A percentile compares a stretch with the other conserved stretches of the same genome.
Evolutionary conservation across 35 echinoderm and acorn worm species (phyloP).

Genomic region (Lytechinus pictus): DNA sequence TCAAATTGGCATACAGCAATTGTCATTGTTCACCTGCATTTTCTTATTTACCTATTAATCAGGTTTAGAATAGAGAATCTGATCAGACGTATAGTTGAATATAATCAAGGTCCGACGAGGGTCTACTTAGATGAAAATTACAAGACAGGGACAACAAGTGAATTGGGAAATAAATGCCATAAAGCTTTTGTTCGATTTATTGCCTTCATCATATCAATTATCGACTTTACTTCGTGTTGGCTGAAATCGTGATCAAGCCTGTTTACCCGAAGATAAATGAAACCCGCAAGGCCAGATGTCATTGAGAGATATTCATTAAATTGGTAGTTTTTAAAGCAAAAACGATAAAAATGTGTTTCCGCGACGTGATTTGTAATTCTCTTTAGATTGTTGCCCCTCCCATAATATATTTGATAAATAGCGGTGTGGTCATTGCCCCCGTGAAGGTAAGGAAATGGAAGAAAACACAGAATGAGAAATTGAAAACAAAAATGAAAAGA

Average conservation of each 20-base stretch:
- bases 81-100: background rate
- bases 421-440: background rate
- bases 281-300: background rate
- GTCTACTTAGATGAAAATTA: background rate
- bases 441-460: background rate
- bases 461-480: too few relatives aligned
- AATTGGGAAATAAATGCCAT: slow-evolving; percentile 12
- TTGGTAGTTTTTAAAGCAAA: slow-evolving; percentile 16
- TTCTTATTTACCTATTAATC: background rate
- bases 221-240: background rate
- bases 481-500: background rate
- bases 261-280: background rate
- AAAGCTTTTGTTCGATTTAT: background rate
- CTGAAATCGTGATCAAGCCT: background rate
- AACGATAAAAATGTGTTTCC: slow-evolving; percentile 3
- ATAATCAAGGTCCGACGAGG: background rate
- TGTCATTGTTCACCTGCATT: background rate
- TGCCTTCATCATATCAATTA: slow-evolving; percentile 19
- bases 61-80: background rate
- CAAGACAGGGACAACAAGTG: background rate
- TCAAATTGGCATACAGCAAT: background rate
- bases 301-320: background rate
- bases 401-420: background rate
- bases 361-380: background rate
- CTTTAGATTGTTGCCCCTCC: background rate